These are phyloP conservation scores for Leptothorax acervorum DNA, from an alignment of 2,888 invertebrate genomes.

Conservation along the genomic window DNA sequence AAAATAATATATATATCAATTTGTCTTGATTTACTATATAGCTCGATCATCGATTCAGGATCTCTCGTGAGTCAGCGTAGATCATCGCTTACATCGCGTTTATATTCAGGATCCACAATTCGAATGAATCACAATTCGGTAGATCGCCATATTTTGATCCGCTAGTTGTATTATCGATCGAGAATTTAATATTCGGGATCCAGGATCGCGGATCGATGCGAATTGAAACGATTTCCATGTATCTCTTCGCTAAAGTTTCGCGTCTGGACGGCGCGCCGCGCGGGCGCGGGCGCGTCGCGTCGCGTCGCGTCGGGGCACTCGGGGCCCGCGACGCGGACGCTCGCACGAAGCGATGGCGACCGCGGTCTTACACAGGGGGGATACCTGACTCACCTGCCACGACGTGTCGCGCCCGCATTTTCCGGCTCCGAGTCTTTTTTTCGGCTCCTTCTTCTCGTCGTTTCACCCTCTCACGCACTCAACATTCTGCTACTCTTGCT, in stretches of 20 bases:
- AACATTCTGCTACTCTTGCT: conserved; percentile 63
- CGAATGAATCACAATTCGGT: neutral
- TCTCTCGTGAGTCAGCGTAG: conserved; percentile 8
- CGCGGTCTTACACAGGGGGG: conserved; percentile 47
- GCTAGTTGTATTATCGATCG: neutral
- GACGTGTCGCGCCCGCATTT: conserved; percentile 79
- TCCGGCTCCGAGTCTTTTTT: conserved; percentile 56
- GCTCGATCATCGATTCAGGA: neutral
- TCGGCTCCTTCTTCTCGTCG: neutral
- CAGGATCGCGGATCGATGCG: neutral
- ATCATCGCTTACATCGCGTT: neutral
- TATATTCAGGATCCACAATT: neutral
- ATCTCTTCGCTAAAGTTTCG: neutral
- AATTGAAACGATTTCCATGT: neutral
- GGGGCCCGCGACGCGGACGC: conserved; percentile 19
- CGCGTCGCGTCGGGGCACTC: neutral
- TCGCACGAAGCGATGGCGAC: conserved; percentile 64
- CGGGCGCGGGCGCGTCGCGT: too few relatives aligned
- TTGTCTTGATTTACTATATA: neutral
- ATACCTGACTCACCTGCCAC: conserved; percentile 80
- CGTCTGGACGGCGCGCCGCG: neutral
- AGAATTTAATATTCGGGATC: neutral
- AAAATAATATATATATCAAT: neutral
- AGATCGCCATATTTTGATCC: neutral
- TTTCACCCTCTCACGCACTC: conserved; percentile 62